Evolutionary conservation across 2,797 vertebrate species (phyloP).

Genomic region (Liasis olivaceus): DNA sequence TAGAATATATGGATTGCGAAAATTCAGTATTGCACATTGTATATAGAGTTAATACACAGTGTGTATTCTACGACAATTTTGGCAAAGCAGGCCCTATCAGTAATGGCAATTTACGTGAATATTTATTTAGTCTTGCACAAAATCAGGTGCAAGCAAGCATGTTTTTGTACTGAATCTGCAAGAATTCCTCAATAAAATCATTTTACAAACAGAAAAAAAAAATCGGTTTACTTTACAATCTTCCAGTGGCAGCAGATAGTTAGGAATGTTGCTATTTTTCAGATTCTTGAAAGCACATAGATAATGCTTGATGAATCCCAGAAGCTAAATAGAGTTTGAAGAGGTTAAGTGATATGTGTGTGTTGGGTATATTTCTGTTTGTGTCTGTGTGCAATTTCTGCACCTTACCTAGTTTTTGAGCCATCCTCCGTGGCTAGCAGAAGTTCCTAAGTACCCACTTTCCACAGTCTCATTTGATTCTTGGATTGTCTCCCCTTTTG

Average conservation of each 20-base stretch:
- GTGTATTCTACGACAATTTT: not conserved
- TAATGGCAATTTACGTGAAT: not conserved
- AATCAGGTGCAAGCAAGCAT: not conserved
- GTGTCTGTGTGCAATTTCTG: not conserved
- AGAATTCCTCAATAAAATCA: not conserved
- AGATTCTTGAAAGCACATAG: not conserved
- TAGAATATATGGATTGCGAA: not conserved
- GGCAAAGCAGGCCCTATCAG: not conserved
- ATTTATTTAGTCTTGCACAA: not conserved
- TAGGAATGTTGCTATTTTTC: not conserved
- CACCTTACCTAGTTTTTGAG: not conserved
- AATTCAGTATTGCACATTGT: not conserved
- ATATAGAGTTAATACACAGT: not conserved
- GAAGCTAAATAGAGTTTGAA: not conserved
- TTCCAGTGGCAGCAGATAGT: not conserved
- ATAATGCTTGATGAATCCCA: not conserved
- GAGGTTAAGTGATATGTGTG: not conserved
- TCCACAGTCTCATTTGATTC: conserved; percentile 2
- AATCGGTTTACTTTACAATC: not conserved
- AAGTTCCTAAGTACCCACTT: not conserved
- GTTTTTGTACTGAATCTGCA: not conserved
- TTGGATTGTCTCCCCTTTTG: conserved; percentile 39
- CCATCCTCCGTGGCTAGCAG: not conserved
- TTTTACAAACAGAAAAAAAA: not conserved
- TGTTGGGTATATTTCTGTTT: not conserved